Evolutionary conservation across 23 tunicate genomes (phyloP), one percentile per base, ranked within the genome.

Genomic region (Styela clava): DNA sequence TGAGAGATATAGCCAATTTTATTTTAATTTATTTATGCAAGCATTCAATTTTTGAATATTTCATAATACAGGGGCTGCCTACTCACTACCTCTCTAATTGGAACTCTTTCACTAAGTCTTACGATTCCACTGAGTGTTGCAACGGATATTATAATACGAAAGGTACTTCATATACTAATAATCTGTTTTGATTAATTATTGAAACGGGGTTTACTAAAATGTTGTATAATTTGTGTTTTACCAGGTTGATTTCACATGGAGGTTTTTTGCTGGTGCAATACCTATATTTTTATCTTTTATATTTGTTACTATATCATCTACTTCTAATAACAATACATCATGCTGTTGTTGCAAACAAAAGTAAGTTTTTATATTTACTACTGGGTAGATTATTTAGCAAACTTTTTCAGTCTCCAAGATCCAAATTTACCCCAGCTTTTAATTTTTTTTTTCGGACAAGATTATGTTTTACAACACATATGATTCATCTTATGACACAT

Each of bases 101-200:
- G 85, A 26, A 93, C 93, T 3, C 69, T 93, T 79, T 84, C 92
- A 20, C 62, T 93, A 31, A 87, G 89, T 62, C 69, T 93, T 1
- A 93, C 86, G 16, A 85, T 93, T 29, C 98, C 98, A 35, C 69
- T 93, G 63, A 93, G 92, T 64, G 85, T 93, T 9, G 31, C 82
- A 31, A 63, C 74, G 0, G 98, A 85, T 61, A 84, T 93, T 22
- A 35, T 82, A n/a, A 61, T 88, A 33, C 80, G 82, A 35, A 77
- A 88, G 81, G 98, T 56, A 32, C 3, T 62, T 52, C 19, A n/a
- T 28, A 18, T 32, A 21, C 9, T 36, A 24, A 28, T 25, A 77
- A 44, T 37, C 12, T 44, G 21, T 12, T 37, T 12, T 44, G 34
- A 26, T 16, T 77, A 36, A 16, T 77, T 77, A 31, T 44, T 26